Evolutionary conservation across 2,113 vertebrate species (phyloP).

Genomic region (Leptosomus discolor): DNA sequence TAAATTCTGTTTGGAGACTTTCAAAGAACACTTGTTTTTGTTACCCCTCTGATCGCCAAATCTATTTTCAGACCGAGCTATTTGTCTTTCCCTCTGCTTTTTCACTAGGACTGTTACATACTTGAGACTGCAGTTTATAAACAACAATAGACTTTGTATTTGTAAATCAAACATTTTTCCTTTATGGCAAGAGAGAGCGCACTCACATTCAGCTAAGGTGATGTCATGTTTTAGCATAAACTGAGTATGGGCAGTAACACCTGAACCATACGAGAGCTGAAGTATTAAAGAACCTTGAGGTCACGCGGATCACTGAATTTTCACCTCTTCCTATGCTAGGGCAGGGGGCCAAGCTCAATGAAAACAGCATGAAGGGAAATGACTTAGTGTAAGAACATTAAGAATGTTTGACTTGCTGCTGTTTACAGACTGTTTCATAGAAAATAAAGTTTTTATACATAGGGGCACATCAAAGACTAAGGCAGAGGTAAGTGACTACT

Average conservation of each 20-base stretch:
- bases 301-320: neutral
- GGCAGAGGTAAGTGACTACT: neutral
- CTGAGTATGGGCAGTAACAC: neutral
- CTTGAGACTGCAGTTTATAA: neutral
- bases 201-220: neutral
- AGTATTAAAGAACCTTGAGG: neutral
- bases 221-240: neutral
- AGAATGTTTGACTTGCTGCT: neutral
- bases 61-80: neutral
- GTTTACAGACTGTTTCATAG: neutral
- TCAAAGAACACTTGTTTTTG: neutral
- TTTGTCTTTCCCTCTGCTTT: neutral
- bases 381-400: neutral
- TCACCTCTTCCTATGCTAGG: neutral
- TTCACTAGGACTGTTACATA: neutral
- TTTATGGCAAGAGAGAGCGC: neutral
- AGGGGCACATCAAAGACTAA: neutral
- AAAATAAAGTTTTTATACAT: neutral
- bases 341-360: accelerated
- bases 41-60: neutral
- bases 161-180: neutral
- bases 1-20: neutral
- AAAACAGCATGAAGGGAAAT: neutral
- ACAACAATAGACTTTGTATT: neutral
- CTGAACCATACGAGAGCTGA: neutral